Evolutionary conservation across 2,888 invertebrate species (phyloP).

Genomic region (Tortrix viridana): DNA sequence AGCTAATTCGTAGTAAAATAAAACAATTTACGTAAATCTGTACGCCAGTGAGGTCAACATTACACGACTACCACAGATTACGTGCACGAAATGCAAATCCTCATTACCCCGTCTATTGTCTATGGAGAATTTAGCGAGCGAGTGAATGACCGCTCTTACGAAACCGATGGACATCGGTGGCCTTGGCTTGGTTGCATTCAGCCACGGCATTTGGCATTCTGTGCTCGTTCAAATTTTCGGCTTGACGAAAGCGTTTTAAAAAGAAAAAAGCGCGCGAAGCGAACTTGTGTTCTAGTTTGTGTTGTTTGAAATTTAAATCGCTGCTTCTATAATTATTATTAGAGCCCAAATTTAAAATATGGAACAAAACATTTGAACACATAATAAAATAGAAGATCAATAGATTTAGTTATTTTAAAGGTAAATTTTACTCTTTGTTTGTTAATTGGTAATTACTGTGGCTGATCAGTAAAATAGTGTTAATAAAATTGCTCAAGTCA

Average conservation of each 20-base stretch:
- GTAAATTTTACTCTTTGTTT: no score
- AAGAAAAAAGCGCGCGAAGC: slow-evolving; percentile 1
- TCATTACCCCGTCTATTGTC: slow-evolving; percentile 31
- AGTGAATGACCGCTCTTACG: slow-evolving; percentile 51
- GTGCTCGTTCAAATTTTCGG: slow-evolving; percentile 22
- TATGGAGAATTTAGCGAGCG: slow-evolving; percentile 39
- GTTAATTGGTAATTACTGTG: no score
- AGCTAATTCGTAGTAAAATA: neutral
- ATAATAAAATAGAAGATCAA: no score
- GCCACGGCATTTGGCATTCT: slow-evolving; percentile 32
- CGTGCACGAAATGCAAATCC: slow-evolving; percentile 33
- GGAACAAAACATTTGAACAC: no score
- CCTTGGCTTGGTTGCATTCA: slow-evolving; percentile 48
- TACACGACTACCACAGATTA: slow-evolving; percentile 34
- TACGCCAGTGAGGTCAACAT: slow-evolving; percentile 21
- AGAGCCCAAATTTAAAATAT: no score
- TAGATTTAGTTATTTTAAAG: no score
- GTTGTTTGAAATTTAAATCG: neutral
- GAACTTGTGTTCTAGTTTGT: slow-evolving; percentile 1
- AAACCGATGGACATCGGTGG: slow-evolving; percentile 41
- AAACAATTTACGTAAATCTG: neutral
- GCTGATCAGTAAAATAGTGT: no score
- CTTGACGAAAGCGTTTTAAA: slow-evolving; percentile 27
- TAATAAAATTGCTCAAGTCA: no score
- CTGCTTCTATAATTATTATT: no score